Base-by-base conservation (phyloP, 2,888 invertebrate genomes). In the Protodeltote pygarga region DNA sequence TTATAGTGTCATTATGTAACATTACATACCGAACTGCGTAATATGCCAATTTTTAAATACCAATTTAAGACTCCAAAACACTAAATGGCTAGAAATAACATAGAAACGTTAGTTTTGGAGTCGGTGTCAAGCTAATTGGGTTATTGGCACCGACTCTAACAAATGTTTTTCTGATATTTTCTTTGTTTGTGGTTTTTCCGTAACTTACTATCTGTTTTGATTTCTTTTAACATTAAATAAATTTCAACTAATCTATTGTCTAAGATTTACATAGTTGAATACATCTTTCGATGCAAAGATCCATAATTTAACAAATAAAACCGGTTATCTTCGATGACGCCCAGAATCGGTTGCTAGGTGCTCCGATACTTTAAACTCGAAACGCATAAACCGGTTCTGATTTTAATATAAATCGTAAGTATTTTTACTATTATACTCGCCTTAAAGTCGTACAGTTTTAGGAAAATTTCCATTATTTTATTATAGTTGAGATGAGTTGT, bases 301-400 rank as follows among this genome's bases (percentile, higher is more conserved):
- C 41, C 48, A 58, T 58, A 58, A 61, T 54, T 58, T 58, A 58
- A 13, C 27, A 8, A 11, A 13, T 25, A 21, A 25, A 58, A 58
- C 58, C 41, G 58, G 58, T 58, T 58, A 20, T 33, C 9, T 11
- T 25, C 14, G 20, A 33, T 37, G 40, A 46, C 46, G 34, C 55
- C 62, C 41, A 48, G 32, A 9, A 11, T 35, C 33, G 19, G 64
- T 65, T 59, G 55, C 51, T 53, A 51, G 40, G 64, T 34, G 60
- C 51, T 38, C 31, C 11, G 33, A 39, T 28, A 44, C 25, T 25
- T 46, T 52, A 39, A 48, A 24, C 33, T 32, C 8, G 14, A 37
- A 64, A 52, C 46, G 60, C 35, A 48, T 27, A 27, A 52, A 65
- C 67, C 64, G 57, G 68, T 67, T 53, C 2, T 0, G 4, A 20